Base-by-base conservation (phyloP, 2,888 invertebrate genomes). In the Orchesella flavescens region DNA sequence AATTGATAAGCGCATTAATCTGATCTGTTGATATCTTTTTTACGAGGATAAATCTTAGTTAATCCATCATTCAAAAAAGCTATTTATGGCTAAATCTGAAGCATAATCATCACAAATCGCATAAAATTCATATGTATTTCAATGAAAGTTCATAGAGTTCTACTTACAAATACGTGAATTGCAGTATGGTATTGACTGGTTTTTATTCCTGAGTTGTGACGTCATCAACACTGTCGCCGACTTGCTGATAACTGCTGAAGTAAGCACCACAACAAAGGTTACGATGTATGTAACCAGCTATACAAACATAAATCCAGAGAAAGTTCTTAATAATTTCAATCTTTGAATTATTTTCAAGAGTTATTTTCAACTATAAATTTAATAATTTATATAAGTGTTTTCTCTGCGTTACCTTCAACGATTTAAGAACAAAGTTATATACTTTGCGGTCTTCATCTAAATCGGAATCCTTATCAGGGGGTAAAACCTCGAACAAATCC, bases 401-500 rank as follows among this genome's bases (percentile, higher is more conserved):
- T n/a, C n/a, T n/a, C n/a, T n/a, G n/a, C n/a, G 17, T 90, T 79
- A 87, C 86, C 88, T 89, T 89, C 12, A 89, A 66, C 17, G 86
- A 74, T 84, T 89, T 89, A 55, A 90, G 86, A 15, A 89, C 87
- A 72, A 89, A 85, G 65, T 89, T 89, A 69, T 89, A 88, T 71
- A 88, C 88, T 78, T 87, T 89, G 72, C 89, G 87, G 59, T 89
- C 89, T 81, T 89, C 89, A 65, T 87, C 86, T 0, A 89, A 88
- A 44, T 89, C 88, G 7, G 87, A 88, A 72, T 89, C 89, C 68
- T 88, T 89, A 83, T 90, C 88, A 13, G 90, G 90, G 12, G 91
- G 91, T 46, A 90, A 87, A 24, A 89, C 88, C 53, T 90, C 89
- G 87, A 91, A 92, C 23, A 91, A 90, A 87, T 91, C 91, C 91